Conservation (phyloP, 2,888 invertebrate genomes). For the Eupithecia abbreviata region DNA sequence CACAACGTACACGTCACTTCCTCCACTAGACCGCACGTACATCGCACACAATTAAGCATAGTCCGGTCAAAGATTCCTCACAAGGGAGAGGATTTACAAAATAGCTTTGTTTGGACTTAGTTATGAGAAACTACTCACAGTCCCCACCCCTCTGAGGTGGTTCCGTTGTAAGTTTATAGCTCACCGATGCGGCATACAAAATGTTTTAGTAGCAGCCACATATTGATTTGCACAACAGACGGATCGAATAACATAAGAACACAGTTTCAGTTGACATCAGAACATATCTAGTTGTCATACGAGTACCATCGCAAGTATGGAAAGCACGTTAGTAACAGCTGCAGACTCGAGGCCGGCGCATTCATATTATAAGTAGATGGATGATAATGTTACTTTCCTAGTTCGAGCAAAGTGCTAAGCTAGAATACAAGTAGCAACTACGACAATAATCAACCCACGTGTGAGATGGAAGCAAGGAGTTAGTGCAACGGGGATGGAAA, state of each 20-base stretch:
- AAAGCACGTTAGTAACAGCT: neutral
- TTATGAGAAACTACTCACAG: no score
- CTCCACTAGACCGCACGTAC: neutral
- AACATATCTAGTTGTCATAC: neutral
- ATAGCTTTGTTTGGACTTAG: no score
- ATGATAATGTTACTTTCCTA: neutral
- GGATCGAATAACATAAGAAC: neutral
- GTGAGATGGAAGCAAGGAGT: neutral
- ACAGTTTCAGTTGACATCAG: neutral
- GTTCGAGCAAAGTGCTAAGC: neutral
- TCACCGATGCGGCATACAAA: no score
- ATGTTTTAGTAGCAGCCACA: neutral
- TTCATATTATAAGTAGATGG: neutral
- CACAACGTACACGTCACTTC: neutral
- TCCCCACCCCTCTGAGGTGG: no score
- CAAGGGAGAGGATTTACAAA: no score
- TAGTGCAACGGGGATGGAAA: neutral
- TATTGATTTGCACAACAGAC: neutral
- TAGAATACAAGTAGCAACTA: neutral
- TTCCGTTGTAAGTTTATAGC: no score
- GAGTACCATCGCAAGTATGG: neutral
- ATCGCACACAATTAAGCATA: neutral
- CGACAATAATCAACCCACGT: neutral
- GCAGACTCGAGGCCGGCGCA: neutral
- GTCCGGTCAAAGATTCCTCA: neutral